A percentile compares a stretch with the other conserved stretches of the same genome.
Conservation (phyloP, 1,140 invertebrate species). For the Charaxes varanes region DNA sequence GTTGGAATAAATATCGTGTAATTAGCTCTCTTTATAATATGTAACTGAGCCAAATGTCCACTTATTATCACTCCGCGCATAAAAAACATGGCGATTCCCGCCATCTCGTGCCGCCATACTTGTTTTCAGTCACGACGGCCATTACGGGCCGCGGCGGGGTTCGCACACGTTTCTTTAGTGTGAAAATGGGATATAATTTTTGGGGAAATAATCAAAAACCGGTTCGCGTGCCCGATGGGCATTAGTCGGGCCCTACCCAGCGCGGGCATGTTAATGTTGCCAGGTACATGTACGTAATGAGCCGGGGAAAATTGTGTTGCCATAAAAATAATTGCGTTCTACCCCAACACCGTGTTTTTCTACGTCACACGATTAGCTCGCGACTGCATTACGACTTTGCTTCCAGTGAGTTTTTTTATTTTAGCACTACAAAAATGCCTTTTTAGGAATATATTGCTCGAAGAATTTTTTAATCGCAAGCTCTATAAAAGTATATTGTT, state of each 20-base stretch:
- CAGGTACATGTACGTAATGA: conserved; percentile 64
- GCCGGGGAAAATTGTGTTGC: conserved; percentile 68
- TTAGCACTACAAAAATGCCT: too few relatives aligned
- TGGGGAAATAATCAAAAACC: conserved; percentile 68
- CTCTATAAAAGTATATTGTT: neutral
- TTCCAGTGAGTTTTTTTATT: conserved; percentile 6
- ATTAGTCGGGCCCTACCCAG: conserved; percentile 59
- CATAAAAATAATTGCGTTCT: conserved; percentile 70
- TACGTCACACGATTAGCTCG: conserved; percentile 42
- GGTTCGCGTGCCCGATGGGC: conserved; percentile 62
- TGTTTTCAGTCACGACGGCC: conserved; percentile 50
- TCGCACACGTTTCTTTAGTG: conserved; percentile 42
- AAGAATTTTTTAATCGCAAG: too few relatives aligned
- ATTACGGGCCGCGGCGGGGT: conserved; percentile 12
- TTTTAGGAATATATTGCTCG: too few relatives aligned
- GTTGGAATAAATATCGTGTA: too few relatives aligned
- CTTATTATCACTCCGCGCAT: conserved; percentile 15
- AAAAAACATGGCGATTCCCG: conserved; percentile 22
- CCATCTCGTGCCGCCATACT: conserved; percentile 20
- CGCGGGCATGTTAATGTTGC: conserved; percentile 62
- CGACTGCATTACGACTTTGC: conserved; percentile 16
- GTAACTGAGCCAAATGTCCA: conserved; percentile 4
- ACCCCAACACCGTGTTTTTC: conserved; percentile 27
- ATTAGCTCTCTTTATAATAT: too few relatives aligned
- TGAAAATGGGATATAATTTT: conserved; percentile 72